Evolutionary conservation across 2,113 vertebrate genomes (phyloP), one percentile per base, ranked within the genome.

Genomic region (Xiphophorus maculatus): DNA sequence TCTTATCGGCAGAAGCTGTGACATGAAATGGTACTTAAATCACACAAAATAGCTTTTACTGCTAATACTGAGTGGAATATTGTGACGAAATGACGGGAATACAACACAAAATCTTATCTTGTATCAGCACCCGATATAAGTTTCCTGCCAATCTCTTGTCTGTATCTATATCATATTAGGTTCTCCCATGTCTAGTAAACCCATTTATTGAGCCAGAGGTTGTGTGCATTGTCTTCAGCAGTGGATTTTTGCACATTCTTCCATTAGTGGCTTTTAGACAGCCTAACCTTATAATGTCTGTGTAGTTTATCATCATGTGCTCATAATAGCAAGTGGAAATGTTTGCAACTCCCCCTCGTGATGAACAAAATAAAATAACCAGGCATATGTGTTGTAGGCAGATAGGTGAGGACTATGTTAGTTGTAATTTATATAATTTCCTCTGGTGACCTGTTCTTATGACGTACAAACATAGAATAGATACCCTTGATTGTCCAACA

Each of bases 261-360:
- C 90, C 92, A 91, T 91, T 91, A 90, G 84, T 67, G 80, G 80
- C 84, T 91, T 85, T 91, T 71, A 87, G 84, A 63, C 83, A 14
- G 66, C 70, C 75, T 14, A 83, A 86, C 48, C 69, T 64, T 74
- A 72, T 90, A 85, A 92, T 83, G 89, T 67, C 27, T 73, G 64
- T 63, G 63, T 61, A 82, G 70, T 88, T 89, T 80, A 73, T 80
- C 72, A 75, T 80, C 68, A 78, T 28, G 54, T 51, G 35, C 64
- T 79, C 85, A 84, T 84, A 40, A 83, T n/a, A 58, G 51, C 51
- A 25, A 58, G 51, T n/a, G 51, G 51, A 25, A 54, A 22, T 54
- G 17, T 54, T 6, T 54, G 51, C 7, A 22, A 54, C 51, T 54
- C 22, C 51, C 17, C 17, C 61, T 64, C 77, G 77, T n/a, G 61